Evolutionary conservation across 2,888 invertebrate genomes (phyloP), one percentile per base, ranked within the genome.

Genomic region (Sinotaia quadrata): DNA sequence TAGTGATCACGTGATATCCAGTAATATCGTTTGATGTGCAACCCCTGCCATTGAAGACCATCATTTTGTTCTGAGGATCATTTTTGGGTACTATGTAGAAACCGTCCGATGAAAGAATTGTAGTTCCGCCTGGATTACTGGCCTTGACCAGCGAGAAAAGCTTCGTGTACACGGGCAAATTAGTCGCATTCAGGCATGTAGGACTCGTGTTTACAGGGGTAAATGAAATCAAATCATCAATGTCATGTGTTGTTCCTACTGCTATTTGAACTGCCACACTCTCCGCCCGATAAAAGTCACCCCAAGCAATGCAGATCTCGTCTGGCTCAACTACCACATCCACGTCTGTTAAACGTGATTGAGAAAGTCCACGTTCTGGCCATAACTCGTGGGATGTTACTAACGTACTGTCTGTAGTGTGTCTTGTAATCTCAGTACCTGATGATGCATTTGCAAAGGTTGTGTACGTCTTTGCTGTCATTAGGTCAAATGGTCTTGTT

Each of bases 121-220:
- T 21, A 2, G 63, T 41, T 37, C 63, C 63, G 33, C 52, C 63
- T 10, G 63, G 29, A 10, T 27, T 34, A 5, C 37, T 63, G 4
- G 63, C 63, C 27, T 12, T 63, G 54, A 54, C 29, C 29, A 63
- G 37, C 5, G 63, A 63, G n/a, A 52, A 63, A 18, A 63, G 52
- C n/a, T 54, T 52, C n/a, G 54, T 52, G 54, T 63, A 34, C 37
- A 63, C 63, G 31, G 63, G 63, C 24, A 41, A 15, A n/a, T 27
- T 29, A 10, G 29, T 63, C 41, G 36, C 8, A 12, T 54, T 63
- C 24, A 63, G 8, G 31, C 63, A 63, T 27, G 31, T n/a, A 2
- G 36, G 29, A 29, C 37, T 52, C 10, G n/a, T n/a, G n/a, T n/a
- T 37, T 4, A 31, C 63, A 10, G 27, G 24, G 24, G n/a, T 10